These are phyloP conservation scores for Gonatopus flavifemur DNA, from an alignment of 1,140 invertebrate species.

Conservation along the genomic window DNA sequence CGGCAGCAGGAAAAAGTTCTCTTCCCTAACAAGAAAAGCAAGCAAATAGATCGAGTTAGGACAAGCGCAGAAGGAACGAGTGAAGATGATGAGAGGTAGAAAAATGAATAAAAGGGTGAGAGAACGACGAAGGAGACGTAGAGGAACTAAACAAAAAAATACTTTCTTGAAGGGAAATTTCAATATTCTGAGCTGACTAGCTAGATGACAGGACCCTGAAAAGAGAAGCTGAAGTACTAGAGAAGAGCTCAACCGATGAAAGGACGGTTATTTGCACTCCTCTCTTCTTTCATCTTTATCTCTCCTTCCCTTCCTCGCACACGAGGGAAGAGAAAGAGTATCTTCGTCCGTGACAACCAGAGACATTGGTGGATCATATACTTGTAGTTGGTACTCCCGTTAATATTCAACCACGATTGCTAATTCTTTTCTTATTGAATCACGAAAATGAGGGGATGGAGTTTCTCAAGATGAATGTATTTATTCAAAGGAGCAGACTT, in stretches of 20 bases:
- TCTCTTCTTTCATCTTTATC: background rate
- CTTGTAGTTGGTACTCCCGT: too few relatives aligned
- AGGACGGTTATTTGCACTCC: background rate
- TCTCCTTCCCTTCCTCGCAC: background rate
- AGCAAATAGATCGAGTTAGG: too few relatives aligned
- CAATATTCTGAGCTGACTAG: constrained; percentile 30
- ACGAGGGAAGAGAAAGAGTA: constrained; percentile 19
- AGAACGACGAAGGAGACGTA: background rate
- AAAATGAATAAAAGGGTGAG: constrained; percentile 5
- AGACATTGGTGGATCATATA: constrained; percentile 37
- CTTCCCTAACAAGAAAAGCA: too few relatives aligned
- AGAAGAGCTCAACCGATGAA: background rate
- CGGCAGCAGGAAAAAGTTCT: background rate
- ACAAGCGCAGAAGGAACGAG: background rate
- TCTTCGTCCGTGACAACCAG: constrained; percentile 32
- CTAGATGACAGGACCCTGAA: constrained; percentile 10
- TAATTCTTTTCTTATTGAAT: too few relatives aligned
- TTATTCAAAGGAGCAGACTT: too few relatives aligned
- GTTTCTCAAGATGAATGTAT: too few relatives aligned
- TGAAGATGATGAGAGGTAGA: background rate
- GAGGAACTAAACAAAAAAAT: constrained; percentile 33
- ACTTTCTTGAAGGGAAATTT: constrained; percentile 34
- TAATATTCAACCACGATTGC: too few relatives aligned
- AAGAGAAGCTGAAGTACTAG: background rate
- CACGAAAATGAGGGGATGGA: too few relatives aligned